Evolutionary conservation across 2,113 vertebrate genomes (phyloP).

Genomic region (Gadus macrocephalus): DNA sequence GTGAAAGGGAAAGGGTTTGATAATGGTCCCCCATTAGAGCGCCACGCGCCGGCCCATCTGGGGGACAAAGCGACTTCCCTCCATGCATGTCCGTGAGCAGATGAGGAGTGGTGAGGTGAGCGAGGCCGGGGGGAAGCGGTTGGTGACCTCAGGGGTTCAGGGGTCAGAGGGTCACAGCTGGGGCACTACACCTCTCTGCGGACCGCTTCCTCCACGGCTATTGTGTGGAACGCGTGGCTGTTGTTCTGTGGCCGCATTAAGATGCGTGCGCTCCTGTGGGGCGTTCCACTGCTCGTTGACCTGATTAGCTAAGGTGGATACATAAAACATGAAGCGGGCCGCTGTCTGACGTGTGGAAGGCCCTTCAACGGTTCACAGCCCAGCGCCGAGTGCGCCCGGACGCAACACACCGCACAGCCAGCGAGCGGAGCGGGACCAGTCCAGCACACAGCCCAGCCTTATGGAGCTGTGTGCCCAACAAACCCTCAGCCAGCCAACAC

Average conservation of each 20-base stretch:
- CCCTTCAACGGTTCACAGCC: conserved; percentile 24
- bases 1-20: conserved; percentile 48
- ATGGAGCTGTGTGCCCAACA: conserved; percentile 18
- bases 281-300: conserved; percentile 68
- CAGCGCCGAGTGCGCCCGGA: conserved; percentile 4
- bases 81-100: conserved; percentile 68
- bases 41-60: conserved; percentile 61
- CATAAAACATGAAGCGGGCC: conserved; percentile 64
- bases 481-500: no score
- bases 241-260: conserved; percentile 64
- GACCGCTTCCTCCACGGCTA: conserved; percentile 61
- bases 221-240: conserved; percentile 67
- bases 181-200: conserved; percentile 61
- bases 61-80: conserved; percentile 67
- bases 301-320: conserved; percentile 64
- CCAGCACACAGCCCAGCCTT: conserved; percentile 30
- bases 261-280: conserved; percentile 62
- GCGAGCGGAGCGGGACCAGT: conserved; percentile 16
- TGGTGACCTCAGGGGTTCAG: conserved; percentile 68
- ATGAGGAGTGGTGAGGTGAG: conserved; percentile 41
- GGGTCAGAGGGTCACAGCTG: conserved; percentile 71
- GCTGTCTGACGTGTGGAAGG: conserved; percentile 40
- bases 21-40: conserved; percentile 50
- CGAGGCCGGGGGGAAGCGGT: conserved; percentile 48
- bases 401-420: not conserved